Conservation (phyloP, 2,113 vertebrate species). For the Anguilla japonica region DNA sequence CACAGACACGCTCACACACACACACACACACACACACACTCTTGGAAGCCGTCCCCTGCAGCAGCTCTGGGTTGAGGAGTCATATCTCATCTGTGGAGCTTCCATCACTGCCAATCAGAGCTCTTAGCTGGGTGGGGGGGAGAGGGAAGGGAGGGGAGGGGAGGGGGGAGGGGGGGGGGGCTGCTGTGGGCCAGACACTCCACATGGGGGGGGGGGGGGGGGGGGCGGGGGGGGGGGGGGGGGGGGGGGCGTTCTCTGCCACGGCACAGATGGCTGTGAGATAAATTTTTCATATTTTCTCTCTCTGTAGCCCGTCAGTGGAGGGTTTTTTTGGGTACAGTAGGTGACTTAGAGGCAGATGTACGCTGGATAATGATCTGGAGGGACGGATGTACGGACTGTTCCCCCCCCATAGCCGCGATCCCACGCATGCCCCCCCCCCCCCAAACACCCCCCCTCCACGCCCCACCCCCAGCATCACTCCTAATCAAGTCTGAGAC, state of each 20-base stretch:
- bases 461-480: too few relatives aligned
- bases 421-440: too few relatives aligned
- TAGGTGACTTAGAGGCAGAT: too few relatives aligned
- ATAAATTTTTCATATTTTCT: neutral
- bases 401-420: too few relatives aligned
- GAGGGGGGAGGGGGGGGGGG: neutral
- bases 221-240: neutral
- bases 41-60: neutral
- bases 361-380: too few relatives aligned
- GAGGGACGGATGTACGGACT: too few relatives aligned
- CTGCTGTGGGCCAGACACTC: neutral
- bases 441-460: too few relatives aligned
- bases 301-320: neutral
- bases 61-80: neutral
- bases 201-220: neutral
- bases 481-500: too few relatives aligned
- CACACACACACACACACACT: too few relatives aligned
- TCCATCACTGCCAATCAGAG: conserved; percentile 2
- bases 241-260: neutral
- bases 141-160: neutral
- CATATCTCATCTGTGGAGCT: neutral
- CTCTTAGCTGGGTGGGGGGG: neutral
- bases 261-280: neutral
- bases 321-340: too few relatives aligned
- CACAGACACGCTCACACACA: too few relatives aligned